Base-by-base conservation (phyloP, 1,140 invertebrate genomes). In the Eciton burchellii region DNA sequence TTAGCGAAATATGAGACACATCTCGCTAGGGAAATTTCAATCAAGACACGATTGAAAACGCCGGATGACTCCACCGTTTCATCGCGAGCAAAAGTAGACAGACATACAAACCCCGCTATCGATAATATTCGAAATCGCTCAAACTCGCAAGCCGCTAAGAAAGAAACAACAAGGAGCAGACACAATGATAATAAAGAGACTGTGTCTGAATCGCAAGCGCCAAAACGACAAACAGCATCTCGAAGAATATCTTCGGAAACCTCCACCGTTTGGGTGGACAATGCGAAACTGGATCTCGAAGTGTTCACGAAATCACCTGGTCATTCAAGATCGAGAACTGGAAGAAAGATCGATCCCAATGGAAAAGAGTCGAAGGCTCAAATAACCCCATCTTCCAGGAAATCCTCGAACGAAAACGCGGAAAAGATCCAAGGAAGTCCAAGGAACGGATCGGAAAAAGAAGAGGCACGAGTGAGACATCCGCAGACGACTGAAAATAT, bases 341-440 rank as follows among this genome's bases (percentile, higher is more conserved):
- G 91, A 9, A 85, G 92, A 41, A 93, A 93, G 74, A 90, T 91
- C 52, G 88, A 85, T 1, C 66, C 84, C 11, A 82, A 88, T 0
- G 59, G 84, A 11, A 84, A 82, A n/a, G 88, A 93, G 59, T 56
- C 86, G 6, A 87, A 71, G 74, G 81, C 68, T 2, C 84, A 87
- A 76, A 45, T 87, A 59, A 47, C 81, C 0, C 72, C 63, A 21
- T 77, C n/a, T n/a, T n/a, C 84, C 0, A 82, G 84, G 57, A 82
- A 65, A 14, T 79, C 60, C 29, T 29, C n/a, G 14, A 82, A 57
- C 16, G 63, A 68, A 24, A 86, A 77, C 21, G 19, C 21, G 19
- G 24, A 84, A 35, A 49, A 76, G 0, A 12, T 6, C 0, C n/a
- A n/a, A n/a, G 29, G 62, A 35, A 72, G 19, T 14, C 41, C 26